These are phyloP conservation scores for Lycophotia porphyrea DNA, from an alignment of 2,888 invertebrate species.

Conservation along the genomic window DNA sequence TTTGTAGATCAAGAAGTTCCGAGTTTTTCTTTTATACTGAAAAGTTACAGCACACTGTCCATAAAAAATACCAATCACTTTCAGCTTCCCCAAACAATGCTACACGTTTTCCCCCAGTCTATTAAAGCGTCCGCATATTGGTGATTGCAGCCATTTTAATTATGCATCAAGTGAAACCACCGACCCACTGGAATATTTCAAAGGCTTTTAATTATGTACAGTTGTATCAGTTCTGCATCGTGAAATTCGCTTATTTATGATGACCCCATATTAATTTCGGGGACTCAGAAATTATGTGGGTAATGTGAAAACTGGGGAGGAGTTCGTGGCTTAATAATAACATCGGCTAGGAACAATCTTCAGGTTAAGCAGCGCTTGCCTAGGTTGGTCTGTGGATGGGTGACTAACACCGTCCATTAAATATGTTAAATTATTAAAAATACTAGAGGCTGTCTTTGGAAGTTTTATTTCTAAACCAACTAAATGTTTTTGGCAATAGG, in stretches of 20 bases:
- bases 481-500: too few species aligned
- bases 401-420: background rate
- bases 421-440: too few species aligned
- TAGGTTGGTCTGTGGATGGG: background rate
- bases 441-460: too few species aligned
- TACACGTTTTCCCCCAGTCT: slow-evolving; percentile 4
- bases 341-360: too few species aligned
- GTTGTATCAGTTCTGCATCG: slow-evolving; percentile 47
- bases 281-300: background rate
- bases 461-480: too few species aligned
- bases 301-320: background rate
- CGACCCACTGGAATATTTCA: slow-evolving; percentile 48
- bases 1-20: background rate
- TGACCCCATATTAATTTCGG: slow-evolving; percentile 7
- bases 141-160: slow-evolving; percentile 61
- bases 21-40: background rate
- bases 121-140: slow-evolving; percentile 36
- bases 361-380: background rate
- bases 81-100: slow-evolving; percentile 4
- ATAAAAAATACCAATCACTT: slow-evolving; percentile 22
- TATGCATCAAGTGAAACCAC: slow-evolving; percentile 52
- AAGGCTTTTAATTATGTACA: slow-evolving; percentile 60
- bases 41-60: background rate
- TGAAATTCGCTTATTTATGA: slow-evolving; percentile 45
- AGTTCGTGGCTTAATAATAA: too few species aligned